Percentiles rank a stretch among this genome's conserved stretches.
Evolutionary conservation across 2,113 vertebrate genomes (phyloP).

Genomic region (Neodon shergylaensis): DNA sequence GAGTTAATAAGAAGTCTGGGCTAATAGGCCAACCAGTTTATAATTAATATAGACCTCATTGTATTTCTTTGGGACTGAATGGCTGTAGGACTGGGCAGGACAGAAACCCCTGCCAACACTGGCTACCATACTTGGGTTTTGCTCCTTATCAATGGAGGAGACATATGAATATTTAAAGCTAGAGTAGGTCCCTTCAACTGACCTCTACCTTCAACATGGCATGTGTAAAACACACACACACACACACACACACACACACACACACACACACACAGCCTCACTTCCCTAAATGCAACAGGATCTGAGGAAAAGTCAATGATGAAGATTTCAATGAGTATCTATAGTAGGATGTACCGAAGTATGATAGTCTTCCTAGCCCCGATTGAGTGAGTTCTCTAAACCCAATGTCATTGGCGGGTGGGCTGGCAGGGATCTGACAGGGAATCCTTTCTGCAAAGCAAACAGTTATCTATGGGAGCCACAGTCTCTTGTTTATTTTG

Average conservation of each 20-base stretch:
- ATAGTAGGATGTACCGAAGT: neutral
- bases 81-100: too few relatives aligned
- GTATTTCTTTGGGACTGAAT: too few relatives aligned
- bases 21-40: too few relatives aligned
- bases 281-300: neutral
- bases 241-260: neutral
- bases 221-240: neutral
- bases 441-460: conserved; percentile 47
- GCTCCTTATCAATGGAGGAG: neutral
- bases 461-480: neutral
- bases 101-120: neutral
- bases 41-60: too few relatives aligned
- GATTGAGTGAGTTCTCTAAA: neutral
- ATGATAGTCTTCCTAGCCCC: neutral
- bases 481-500: neutral
- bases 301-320: neutral
- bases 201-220: neutral
- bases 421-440: neutral
- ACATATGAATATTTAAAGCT: neutral
- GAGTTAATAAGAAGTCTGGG: too few relatives aligned
- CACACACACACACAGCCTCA: neutral
- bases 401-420: neutral
- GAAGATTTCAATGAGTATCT: neutral
- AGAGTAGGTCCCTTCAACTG: neutral
- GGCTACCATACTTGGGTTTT: neutral